A percentile compares a stretch with the other conserved stretches of the same genome.
Conservation (phyloP, 2,888 invertebrate genomes). For the Ethmia dodecea region DNA sequence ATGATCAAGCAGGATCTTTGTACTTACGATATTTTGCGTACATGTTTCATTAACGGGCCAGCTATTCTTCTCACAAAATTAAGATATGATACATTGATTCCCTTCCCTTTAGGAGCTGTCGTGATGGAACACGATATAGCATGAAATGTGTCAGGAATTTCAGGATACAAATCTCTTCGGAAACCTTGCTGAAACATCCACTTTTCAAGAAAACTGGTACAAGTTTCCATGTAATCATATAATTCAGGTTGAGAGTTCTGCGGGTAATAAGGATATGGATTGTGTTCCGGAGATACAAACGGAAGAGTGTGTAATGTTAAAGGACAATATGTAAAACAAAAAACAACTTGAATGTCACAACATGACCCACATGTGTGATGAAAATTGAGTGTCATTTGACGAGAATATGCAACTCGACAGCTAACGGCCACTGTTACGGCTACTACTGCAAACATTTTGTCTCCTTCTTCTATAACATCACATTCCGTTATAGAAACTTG, state of each 20-base stretch:
- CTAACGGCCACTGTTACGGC: conserved; percentile 39
- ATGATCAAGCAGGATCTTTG: background rate
- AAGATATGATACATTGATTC: conserved; percentile 57
- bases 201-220: conserved; percentile 53
- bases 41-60: conserved; percentile 61
- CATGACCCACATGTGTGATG: conserved; percentile 43
- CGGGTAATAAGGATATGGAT: conserved; percentile 63
- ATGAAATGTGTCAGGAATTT: conserved; percentile 63
- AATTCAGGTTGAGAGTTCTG: conserved; percentile 35
- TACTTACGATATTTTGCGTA: conserved; percentile 53
- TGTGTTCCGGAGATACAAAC: conserved; percentile 34
- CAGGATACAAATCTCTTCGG: conserved; percentile 60
- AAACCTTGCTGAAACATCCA: conserved; percentile 72
- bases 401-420: conserved; percentile 30
- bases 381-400: conserved; percentile 38
- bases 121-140: conserved; percentile 45
- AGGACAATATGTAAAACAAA: conserved; percentile 55
- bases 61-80: conserved; percentile 60
- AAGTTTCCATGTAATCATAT: conserved; percentile 47
- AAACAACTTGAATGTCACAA: conserved; percentile 55
- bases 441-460: conserved; percentile 31
- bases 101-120: conserved; percentile 46
- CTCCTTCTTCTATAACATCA: conserved; percentile 24
- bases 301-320: conserved; percentile 49
- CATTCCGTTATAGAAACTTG: conserved; percentile 32